Conservation (phyloP, 2,113 vertebrate genomes). For the Muntiacus muntjak region DNA sequence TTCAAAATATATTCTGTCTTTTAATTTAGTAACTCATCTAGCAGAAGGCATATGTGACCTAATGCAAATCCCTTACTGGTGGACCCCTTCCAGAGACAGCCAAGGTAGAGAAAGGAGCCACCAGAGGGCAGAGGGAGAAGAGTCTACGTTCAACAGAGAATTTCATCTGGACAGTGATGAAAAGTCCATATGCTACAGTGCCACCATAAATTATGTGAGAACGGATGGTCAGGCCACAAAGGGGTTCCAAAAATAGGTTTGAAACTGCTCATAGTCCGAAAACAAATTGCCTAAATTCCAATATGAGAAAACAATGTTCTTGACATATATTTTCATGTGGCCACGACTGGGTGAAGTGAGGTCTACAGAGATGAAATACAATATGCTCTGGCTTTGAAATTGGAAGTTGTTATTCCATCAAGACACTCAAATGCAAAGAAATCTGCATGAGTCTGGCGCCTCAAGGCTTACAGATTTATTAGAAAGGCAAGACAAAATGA, state of each 20-base stretch:
- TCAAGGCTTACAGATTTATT: constrained; percentile 79
- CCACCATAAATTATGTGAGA: constrained; percentile 89
- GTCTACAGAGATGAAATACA: constrained; percentile 79
- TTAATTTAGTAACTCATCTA: neutral
- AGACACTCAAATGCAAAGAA: constrained; percentile 74
- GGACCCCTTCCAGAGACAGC: constrained; percentile 38
- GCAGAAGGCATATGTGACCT: constrained; percentile 12
- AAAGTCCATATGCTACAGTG: constrained; percentile 88
- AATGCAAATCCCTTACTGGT: constrained; percentile 21
- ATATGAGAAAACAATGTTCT: constrained; percentile 83
- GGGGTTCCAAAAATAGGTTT: constrained; percentile 90
- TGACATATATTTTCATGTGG: constrained; percentile 86
- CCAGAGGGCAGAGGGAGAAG: constrained; percentile 35
- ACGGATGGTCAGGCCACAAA: constrained; percentile 85
- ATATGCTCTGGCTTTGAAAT: constrained; percentile 74
- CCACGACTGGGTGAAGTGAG: constrained; percentile 72
- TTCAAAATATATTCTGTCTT: neutral
- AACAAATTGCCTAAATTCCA: constrained; percentile 90
- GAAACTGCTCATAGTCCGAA: constrained; percentile 84
- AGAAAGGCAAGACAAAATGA: constrained; percentile 78
- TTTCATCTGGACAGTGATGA: constrained; percentile 88
- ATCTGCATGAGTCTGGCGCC: constrained; percentile 81
- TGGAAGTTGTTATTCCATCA: constrained; percentile 77
- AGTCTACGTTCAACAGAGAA: constrained; percentile 79
- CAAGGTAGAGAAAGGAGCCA: neutral